Evolutionary conservation across 2,113 vertebrate genomes (phyloP).

Genomic region (Tauraco erythrolophus): DNA sequence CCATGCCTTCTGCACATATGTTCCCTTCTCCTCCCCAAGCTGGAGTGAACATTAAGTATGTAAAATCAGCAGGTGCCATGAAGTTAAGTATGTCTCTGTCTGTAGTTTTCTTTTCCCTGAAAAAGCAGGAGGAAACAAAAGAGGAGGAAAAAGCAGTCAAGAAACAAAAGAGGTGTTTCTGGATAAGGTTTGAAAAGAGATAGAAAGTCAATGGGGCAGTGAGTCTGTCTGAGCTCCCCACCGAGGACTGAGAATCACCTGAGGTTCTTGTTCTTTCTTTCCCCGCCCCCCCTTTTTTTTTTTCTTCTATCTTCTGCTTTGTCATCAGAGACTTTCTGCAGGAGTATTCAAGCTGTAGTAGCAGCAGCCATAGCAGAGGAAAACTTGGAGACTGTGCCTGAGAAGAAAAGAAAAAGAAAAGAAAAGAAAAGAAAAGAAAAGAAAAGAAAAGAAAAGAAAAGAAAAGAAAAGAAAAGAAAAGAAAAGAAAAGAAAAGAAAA

Average conservation of each 20-base stretch:
- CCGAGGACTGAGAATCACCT: background rate
- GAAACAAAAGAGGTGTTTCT: slow-evolving; percentile 6
- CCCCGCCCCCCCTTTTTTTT: rapidly evolving
- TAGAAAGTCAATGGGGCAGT: background rate
- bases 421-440: too few species aligned
- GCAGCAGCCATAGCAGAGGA: background rate
- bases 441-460: too few species aligned
- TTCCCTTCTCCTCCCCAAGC: background rate
- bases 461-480: too few species aligned
- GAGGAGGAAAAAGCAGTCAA: background rate
- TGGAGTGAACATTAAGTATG: background rate
- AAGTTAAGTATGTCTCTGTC: background rate
- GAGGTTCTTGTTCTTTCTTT: background rate
- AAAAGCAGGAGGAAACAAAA: background rate
- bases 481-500: too few species aligned
- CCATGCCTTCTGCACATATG: rapidly evolving
- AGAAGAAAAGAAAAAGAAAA: slow-evolving; percentile 5
- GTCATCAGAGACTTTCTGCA: background rate
- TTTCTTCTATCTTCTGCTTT: background rate
- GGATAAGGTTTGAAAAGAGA: background rate
- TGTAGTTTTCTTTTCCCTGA: background rate
- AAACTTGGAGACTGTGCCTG: background rate
- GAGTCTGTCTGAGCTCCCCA: background rate
- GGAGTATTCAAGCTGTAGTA: background rate
- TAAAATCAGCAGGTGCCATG: background rate